phyloP scores from a whole-genome alignment of 2,113 vertebrate species.

The Poeciliopsis occidentalis region DNA sequence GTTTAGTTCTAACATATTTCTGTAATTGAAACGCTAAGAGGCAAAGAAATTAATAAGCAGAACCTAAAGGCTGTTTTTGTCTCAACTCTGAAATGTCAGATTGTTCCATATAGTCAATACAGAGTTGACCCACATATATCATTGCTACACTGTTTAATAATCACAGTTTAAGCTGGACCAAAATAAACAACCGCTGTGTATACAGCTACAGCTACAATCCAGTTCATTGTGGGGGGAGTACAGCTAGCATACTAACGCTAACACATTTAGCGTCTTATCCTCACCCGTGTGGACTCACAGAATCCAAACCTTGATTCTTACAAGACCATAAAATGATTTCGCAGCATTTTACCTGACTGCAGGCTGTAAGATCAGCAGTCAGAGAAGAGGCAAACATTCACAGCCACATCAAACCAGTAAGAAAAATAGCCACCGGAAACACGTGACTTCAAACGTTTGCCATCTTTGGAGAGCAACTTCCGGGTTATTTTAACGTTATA shows the following conservation, averaged over 20 bases:
- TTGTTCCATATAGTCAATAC: no score
- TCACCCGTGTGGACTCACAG: neutral
- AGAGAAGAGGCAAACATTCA: neutral
- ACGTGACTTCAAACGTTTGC: neutral
- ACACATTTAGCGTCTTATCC: no score
- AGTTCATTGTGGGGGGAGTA: neutral
- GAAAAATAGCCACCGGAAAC: neutral
- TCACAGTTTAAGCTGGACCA: neutral
- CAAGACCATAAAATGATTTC: neutral
- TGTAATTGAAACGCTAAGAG: neutral
- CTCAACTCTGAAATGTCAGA: neutral
- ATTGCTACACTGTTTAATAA: neutral
- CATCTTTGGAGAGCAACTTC: no score
- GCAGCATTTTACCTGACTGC: neutral
- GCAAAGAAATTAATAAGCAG: neutral
- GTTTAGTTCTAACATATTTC: neutral
- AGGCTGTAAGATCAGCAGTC: neutral
- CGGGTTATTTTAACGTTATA: no score
- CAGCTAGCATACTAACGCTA: constrained; percentile 7
- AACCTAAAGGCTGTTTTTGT: neutral
- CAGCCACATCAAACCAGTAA: neutral
- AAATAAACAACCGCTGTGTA: neutral
- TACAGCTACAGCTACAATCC: neutral
- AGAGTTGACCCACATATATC: neutral
- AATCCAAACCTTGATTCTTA: neutral